phyloP scores from a whole-genome alignment of 2,797 vertebrate genomes.

The Rousettus madagascariensis region DNA sequence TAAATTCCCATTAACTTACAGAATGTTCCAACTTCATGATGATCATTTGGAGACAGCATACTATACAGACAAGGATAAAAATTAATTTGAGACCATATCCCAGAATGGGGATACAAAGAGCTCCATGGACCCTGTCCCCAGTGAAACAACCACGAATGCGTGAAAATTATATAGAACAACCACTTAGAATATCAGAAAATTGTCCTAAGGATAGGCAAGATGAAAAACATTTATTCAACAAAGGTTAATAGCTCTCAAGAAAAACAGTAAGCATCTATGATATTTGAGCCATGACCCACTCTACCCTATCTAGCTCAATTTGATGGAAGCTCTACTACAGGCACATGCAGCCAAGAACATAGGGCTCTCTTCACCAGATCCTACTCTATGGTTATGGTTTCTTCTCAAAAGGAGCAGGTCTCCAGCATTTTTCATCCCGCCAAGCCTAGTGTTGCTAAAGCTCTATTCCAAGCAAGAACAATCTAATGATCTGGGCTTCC shows the following conservation, averaged over 20 bases:
- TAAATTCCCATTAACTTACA: background rate
- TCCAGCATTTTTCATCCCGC: background rate
- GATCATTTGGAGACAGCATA: background rate
- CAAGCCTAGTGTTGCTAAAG: background rate
- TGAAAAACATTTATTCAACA: conserved; percentile 8
- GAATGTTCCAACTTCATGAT: background rate
- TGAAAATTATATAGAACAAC: background rate
- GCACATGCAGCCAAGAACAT: background rate
- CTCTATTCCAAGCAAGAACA: background rate
- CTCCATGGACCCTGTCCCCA: background rate
- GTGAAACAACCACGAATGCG: background rate
- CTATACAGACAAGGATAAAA: background rate
- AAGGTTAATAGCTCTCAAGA: background rate
- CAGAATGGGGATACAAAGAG: background rate
- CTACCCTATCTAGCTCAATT: background rate
- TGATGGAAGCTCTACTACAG: background rate
- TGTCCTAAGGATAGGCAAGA: background rate
- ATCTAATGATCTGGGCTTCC: background rate
- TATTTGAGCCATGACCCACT: background rate
- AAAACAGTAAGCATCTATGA: background rate
- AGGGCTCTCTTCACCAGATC: background rate
- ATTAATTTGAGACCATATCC: background rate
- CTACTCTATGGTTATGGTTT: background rate
- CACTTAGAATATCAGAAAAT: background rate
- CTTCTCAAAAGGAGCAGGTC: background rate